Conservation (phyloP, 2,888 invertebrate genomes). For the Folsomia candida region DNA sequence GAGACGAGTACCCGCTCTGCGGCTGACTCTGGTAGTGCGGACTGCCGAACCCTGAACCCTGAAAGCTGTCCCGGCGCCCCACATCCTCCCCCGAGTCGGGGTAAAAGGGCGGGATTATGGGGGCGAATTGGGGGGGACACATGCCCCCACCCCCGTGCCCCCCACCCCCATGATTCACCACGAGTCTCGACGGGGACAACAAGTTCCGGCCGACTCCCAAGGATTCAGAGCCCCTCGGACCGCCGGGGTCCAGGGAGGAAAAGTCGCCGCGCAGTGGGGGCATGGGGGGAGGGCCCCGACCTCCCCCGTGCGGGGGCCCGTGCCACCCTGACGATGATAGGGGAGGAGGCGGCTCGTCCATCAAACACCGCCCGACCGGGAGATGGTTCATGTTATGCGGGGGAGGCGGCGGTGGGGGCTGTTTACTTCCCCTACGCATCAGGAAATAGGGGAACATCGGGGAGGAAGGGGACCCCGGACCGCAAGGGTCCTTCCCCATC, state of each 20-base stretch:
- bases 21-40: slow-evolving; percentile 29
- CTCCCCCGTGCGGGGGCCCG: background rate
- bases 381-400: slow-evolving; percentile 10
- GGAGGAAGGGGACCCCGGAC: slow-evolving; percentile 30
- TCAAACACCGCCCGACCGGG: no score
- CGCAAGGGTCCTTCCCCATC: slow-evolving; percentile 30
- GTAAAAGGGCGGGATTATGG: background rate
- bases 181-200: slow-evolving; percentile 9
- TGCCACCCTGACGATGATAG: background rate
- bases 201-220: background rate
- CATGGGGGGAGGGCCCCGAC: background rate
- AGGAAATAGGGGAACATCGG: slow-evolving; percentile 37
- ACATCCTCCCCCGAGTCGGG: slow-evolving; percentile 7
- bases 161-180: background rate
- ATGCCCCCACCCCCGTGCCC: background rate
- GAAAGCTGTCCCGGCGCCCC: slow-evolving; percentile 29
- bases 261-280: background rate
- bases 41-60: slow-evolving; percentile 34
- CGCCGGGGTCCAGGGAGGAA: background rate
- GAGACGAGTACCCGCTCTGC: slow-evolving; percentile 25
- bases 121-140: background rate
- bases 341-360: slow-evolving; percentile 6
- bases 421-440: slow-evolving; percentile 30
- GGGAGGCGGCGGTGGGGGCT: slow-evolving; percentile 29
- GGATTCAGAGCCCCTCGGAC: background rate